Evolutionary conservation across 2,888 invertebrate genomes (phyloP), one percentile per base, ranked within the genome.

Genomic region (Heliconius cydno): DNA sequence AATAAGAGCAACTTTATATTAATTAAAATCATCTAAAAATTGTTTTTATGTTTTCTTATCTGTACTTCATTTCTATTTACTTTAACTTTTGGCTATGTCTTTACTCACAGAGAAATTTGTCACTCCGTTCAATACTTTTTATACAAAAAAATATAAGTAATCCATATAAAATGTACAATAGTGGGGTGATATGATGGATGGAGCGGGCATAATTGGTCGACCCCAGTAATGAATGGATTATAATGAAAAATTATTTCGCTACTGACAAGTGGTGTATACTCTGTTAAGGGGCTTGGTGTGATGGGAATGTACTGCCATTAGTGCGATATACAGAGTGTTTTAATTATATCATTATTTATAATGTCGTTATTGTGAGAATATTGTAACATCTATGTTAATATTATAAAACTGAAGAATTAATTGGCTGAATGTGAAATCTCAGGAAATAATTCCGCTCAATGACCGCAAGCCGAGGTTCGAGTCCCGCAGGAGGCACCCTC

Each of bases 181-280:
- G 86, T 88, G 86, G 92, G 93, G 92, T 88, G 90, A 87, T 87
- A 86, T 94, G 94, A 94, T 91, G 89, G 90, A 94, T 93, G 89
- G 88, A 87, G 90, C 91, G 89, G 87, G 90, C 90, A 92, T 93
- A 94, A 94, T 94, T 94, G 92, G 90, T 90, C 87, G 87, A 88
- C 92, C 91, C 90, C 91, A 89, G 85, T 94, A 94, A 94, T 94
- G 94, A 94, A 94, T 92, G 93, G 93, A 90, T 89, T 85, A 90
- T 94, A 93, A 94, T 94, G 94, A 92, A 93, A 94, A 94, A 92
- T 94, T 90, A 94, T 93, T 90, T 91, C 85, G 84, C 84, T 83
- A 80, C 86, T 88, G 88, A 86, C 87, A 75, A 85, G 86, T 25
- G 65, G 83, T 75, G 75, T 65, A 46, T 41, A 66, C 65, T 66